Base-by-base conservation (phyloP, 2,113 vertebrate genomes). In the Procavia capensis region DNA sequence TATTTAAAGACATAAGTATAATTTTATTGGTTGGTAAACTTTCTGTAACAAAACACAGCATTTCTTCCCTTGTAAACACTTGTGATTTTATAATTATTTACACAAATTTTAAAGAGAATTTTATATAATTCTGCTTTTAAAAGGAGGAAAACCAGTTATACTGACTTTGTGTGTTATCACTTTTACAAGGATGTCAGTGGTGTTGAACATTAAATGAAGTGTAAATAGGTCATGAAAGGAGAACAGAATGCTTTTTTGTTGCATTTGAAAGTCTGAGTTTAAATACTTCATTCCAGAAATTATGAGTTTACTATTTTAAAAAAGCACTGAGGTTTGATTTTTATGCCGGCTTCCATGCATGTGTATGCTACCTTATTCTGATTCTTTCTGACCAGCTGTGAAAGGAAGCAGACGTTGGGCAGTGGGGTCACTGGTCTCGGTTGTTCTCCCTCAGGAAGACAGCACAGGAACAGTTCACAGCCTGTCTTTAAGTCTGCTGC, bases 11-110 rank as follows among this genome's bases (percentile, higher is more conserved):
- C 83, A n/a, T 64, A 5, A 95, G 84, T 97, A 66, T 82, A 97
- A 96, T 98, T 70, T 97, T 97, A 97, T 96, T 93, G 96, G 70
- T 9, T 94, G 88, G 85, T 97, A 96, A 97, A 89, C 68, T 96
- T n/a, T 10, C 97, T 96, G 95, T 91, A 41, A 54, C 41, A 95
- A 83, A 96, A 95, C 86, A 95, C 39, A 70, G 72, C 64, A 91
- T 54, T 94, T 94, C 81, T 93, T 83, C 1, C 31, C 79, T 22
- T 59, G 13, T 64, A 96, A 91, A 97, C 91, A 93, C 80, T 1
- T 88, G 20, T 97, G 64, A 88, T 97, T 98, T 95, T 74, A 19
- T 39, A 61, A 95, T 97, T 66, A 61, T 97, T 96, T 95, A 59
- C 68, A 31, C 59, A 92, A 16, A 3, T 94, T 92, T 90, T 66